Evolutionary conservation across 2,888 invertebrate genomes (phyloP).

Genomic region (Eulithis testata): DNA sequence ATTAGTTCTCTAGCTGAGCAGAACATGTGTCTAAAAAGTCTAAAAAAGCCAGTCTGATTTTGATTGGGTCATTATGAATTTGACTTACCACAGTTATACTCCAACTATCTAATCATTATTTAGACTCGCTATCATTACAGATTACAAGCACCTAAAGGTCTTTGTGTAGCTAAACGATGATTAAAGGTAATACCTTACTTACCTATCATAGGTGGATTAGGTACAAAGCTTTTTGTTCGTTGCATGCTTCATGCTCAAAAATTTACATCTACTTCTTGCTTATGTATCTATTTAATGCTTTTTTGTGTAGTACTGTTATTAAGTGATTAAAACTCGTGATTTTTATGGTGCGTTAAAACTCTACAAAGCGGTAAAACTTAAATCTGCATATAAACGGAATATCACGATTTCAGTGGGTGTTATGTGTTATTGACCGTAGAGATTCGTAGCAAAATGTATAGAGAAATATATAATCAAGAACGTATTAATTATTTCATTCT

Average conservation of each 20-base stretch:
- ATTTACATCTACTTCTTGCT: slow-evolving; percentile 14
- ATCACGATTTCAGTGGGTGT: not conserved
- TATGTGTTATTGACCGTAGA: not conserved
- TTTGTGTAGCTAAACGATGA: slow-evolving; percentile 39
- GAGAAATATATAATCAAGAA: not conserved
- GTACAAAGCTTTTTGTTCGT: slow-evolving; percentile 23
- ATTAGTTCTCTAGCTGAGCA: too few species aligned
- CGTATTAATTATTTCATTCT: not conserved
- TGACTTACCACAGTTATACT: slow-evolving; percentile 16
- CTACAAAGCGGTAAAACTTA: not conserved
- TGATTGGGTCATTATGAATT: slow-evolving; percentile 19
- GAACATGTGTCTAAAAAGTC: too few species aligned
- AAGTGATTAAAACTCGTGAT: not conserved
- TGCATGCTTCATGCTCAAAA: slow-evolving; percentile 20
- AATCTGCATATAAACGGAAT: not conserved
- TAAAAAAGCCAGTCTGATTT: slow-evolving; percentile 2
- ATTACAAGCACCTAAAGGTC: slow-evolving; percentile 38
- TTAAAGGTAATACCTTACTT: slow-evolving; percentile 27
- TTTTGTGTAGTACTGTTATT: slow-evolving; percentile 8
- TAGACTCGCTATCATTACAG: slow-evolving; percentile 45
- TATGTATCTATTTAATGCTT: not conserved
- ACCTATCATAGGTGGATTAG: slow-evolving; percentile 5
- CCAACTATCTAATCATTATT: slow-evolving; percentile 34
- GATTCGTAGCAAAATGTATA: not conserved
- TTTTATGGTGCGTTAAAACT: slow-evolving; percentile 2